Base-by-base conservation (phyloP, 2,113 vertebrate genomes). In the Phrynosoma platyrhinos region DNA sequence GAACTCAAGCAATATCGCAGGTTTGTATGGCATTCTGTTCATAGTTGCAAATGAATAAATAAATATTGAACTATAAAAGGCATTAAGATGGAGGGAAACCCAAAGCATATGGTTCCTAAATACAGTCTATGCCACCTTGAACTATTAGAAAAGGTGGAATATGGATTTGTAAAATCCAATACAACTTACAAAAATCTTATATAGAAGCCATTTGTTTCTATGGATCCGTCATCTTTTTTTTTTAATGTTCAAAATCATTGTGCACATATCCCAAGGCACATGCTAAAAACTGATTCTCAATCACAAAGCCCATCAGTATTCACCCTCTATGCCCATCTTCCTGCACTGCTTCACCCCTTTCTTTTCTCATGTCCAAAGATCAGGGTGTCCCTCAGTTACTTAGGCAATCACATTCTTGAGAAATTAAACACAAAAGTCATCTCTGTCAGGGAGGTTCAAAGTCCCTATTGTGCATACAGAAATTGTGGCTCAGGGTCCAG, bases 401-500 rank as follows among this genome's bases (percentile, higher is more conserved):
- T 47, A 71, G 30, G 76, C 42, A 86, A 69, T 69, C 32, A 36
- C 21, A 25, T 79, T 32, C 42, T 32, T 68, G n/a, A 79, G 64
- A 74, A 81, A 87, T 32, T 5, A 42, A 72, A 72, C 30, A 47
- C 4, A 66, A 42, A 87, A 80, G 25, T 52, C 71, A 64, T 64
- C 58, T 82, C 86, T 53, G 20, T 53, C 58, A 82, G 82, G 58
- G 30, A 82, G 21, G 86, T 76, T 76, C 86, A 88, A 53, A 82
- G 71, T 88, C 71, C 30, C 40, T 25, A 12, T 47, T 30, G 25
- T 66, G 69, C 40, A 75, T 42, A 58, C 78, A 71, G 25, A 47
- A 13, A 32, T 30, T 47, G 30, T 14, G 53, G 55, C 21, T 42
- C 64, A 72, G 32, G 32, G 18, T 62, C 58, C 58, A 62, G 58